A percentile compares a stretch with the other conserved stretches of the same genome.
Conservation (phyloP, 2,888 invertebrate species). For the Cloeon dipterum region DNA sequence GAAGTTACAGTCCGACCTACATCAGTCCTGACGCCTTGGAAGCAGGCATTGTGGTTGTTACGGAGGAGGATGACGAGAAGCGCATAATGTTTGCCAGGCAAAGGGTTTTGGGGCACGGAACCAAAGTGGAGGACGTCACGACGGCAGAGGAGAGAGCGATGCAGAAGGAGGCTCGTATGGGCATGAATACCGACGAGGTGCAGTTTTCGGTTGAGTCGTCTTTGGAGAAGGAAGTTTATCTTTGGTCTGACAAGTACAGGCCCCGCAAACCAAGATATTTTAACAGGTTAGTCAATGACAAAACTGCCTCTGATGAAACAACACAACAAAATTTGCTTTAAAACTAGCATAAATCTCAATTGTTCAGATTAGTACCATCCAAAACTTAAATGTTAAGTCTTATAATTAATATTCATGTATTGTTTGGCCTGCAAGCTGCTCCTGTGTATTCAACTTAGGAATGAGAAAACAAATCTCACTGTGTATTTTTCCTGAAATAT, state of each 20-base stretch:
- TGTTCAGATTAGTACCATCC: background rate
- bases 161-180: conserved; percentile 59
- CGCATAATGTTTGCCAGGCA: conserved; percentile 48
- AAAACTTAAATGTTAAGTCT: background rate
- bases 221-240: conserved; percentile 63
- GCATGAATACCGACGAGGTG: conserved; percentile 69
- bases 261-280: conserved; percentile 96
- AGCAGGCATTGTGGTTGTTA: conserved; percentile 49
- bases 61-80: conserved; percentile 51
- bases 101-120: conserved; percentile 34
- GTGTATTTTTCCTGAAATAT: too few species aligned
- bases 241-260: conserved; percentile 96
- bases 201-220: conserved; percentile 78
- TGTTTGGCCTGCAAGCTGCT: too few species aligned
- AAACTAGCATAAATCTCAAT: background rate
- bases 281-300: conserved; percentile 49
- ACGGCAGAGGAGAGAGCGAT: conserved; percentile 40
- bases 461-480: too few species aligned
- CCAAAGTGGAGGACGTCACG: conserved; percentile 25
- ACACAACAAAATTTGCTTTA: background rate
- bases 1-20: conserved; percentile 64
- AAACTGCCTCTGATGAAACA: background rate
- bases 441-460: too few species aligned
- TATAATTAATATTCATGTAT: too few species aligned
- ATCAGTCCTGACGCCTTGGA: conserved; percentile 38